These are phyloP conservation scores for Drosophila mimetica DNA, from an alignment of 2,888 invertebrate species.

Conservation along the genomic window DNA sequence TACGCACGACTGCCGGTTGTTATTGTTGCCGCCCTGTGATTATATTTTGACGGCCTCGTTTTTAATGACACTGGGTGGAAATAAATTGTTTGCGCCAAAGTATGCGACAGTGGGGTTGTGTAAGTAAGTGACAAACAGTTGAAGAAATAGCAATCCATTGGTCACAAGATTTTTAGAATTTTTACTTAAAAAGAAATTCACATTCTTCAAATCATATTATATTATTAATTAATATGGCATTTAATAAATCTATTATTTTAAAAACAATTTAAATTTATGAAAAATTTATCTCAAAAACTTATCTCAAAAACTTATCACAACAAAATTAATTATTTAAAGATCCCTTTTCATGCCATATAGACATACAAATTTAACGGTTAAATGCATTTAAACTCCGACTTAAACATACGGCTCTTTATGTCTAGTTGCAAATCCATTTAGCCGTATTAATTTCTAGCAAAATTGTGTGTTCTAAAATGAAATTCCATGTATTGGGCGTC, in stretches of 20 bases:
- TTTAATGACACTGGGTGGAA: constrained; percentile 56
- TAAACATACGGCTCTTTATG: neutral
- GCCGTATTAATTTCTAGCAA: too few species aligned
- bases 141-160: neutral
- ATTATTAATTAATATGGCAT: too few species aligned
- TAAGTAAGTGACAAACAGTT: neutral
- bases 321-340: too few species aligned
- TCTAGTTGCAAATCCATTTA: neutral
- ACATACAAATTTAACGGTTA: too few species aligned
- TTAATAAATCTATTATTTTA: too few species aligned
- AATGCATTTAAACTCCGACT: too few species aligned
- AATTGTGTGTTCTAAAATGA: neutral
- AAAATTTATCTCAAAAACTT: too few species aligned
- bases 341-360: too few species aligned
- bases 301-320: too few species aligned
- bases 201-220: too few species aligned
- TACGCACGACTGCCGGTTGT: constrained; percentile 63
- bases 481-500: constrained; percentile 17
- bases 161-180: neutral
- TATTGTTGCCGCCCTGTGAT: constrained; percentile 36
- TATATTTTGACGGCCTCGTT: constrained; percentile 54
- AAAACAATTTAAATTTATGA: too few species aligned
- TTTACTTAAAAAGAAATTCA: neutral
- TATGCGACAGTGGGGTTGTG: constrained; percentile 24
- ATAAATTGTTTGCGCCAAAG: constrained; percentile 39